These are phyloP conservation scores for Psophia crepitans DNA, from an alignment of 2,113 vertebrate genomes.

Conservation along the genomic window DNA sequence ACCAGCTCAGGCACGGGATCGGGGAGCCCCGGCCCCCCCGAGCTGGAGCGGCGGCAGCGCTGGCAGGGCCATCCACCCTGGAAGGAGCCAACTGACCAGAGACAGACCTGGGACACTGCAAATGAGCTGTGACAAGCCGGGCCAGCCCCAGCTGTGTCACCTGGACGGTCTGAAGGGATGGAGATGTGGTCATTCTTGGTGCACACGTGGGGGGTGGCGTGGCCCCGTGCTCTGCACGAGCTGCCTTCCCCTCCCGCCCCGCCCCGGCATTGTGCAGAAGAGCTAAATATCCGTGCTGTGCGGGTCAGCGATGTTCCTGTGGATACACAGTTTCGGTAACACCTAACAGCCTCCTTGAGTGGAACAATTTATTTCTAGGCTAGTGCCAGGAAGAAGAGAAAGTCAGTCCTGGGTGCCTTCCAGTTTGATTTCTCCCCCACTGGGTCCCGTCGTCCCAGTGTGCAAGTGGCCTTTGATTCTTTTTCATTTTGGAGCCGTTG, in stretches of 20 bases:
- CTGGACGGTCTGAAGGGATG: not conserved
- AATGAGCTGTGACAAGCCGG: slow-evolving; percentile 14
- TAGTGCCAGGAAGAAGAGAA: not conserved
- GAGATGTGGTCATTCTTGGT: not conserved
- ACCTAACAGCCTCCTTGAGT: not conserved
- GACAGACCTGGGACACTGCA: not conserved
- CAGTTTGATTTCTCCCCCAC: not conserved
- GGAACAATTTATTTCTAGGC: not conserved
- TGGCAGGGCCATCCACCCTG: not conserved
- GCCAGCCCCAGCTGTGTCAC: not conserved
- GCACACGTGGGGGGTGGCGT: accelerated
- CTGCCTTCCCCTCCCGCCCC: not conserved
- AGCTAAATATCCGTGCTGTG: not conserved
- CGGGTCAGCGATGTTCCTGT: not conserved
- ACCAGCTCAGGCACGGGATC: not conserved
- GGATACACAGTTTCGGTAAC: not conserved
- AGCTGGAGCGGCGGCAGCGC: not conserved
- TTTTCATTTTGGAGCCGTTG: not conserved
- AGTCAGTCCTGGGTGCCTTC: not conserved
- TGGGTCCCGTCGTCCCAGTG: not conserved
- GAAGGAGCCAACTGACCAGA: not conserved
- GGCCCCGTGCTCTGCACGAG: not conserved
- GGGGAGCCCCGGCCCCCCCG: not conserved
- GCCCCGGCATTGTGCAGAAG: not conserved
- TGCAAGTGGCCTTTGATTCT: not conserved